Evolutionary conservation across 2,113 vertebrate species (phyloP).

Genomic region (Collichthys lucidus): DNA sequence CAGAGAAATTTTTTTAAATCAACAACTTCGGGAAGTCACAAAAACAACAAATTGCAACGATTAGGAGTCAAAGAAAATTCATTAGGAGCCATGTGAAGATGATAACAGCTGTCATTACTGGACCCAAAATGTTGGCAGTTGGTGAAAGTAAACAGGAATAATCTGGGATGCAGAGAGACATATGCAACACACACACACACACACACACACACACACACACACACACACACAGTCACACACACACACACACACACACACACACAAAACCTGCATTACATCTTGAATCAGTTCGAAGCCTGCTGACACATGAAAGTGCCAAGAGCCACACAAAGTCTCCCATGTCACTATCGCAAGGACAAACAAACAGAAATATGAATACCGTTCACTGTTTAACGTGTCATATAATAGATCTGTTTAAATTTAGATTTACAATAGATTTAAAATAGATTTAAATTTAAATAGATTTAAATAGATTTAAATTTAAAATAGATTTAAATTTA

Average conservation of each 20-base stretch:
- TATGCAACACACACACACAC: constrained; percentile 29
- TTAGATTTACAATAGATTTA: no score
- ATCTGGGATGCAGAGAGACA: constrained; percentile 31
- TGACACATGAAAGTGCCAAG: constrained; percentile 28
- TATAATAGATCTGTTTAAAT: not conserved
- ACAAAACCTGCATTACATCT: constrained; percentile 28
- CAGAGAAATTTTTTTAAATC: not conserved
- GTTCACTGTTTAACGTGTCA: no score
- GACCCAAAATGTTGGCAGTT: constrained; percentile 1
- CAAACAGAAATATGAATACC: not conserved
- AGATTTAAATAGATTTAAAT: no score
- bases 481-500: no score
- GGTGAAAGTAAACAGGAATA: constrained; percentile 37
- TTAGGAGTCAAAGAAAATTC: not conserved
- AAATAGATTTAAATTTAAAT: no score
- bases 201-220: constrained; percentile 27
- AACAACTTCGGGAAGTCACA: not conserved
- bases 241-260: constrained; percentile 29
- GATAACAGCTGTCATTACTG: not conserved
- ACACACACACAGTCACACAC: constrained; percentile 44
- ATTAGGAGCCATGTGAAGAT: constrained; percentile 11
- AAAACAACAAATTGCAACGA: constrained; percentile 18
- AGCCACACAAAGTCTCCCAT: not conserved
- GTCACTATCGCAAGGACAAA: not conserved
- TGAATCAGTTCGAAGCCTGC: constrained; percentile 35